Conservation (phyloP, 1,140 invertebrate species). For the Potamilus streckersoni region DNA sequence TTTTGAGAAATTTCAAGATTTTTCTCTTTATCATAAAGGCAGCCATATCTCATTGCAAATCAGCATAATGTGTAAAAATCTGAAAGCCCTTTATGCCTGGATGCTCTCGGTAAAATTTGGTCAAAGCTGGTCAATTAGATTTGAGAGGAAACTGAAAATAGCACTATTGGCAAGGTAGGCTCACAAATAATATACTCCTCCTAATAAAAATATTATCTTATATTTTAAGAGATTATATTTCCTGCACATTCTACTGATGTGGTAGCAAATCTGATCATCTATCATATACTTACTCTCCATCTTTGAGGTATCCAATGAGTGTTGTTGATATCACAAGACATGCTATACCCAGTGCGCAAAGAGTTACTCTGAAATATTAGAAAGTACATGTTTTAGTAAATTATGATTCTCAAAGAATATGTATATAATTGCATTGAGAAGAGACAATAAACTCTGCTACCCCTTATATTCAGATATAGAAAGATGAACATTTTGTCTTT, state of each 20-base stretch:
- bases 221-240: neutral
- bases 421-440: neutral
- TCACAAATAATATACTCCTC: neutral
- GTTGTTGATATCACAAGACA: constrained; percentile 55
- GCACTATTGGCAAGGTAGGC: too few relatives aligned
- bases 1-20: too few relatives aligned
- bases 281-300: constrained; percentile 45
- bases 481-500: too few relatives aligned
- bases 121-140: too few relatives aligned
- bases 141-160: too few relatives aligned
- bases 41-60: too few relatives aligned
- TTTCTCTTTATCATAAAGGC: too few relatives aligned
- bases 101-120: too few relatives aligned
- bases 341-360: constrained; percentile 39
- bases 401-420: neutral
- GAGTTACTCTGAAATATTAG: constrained; percentile 42
- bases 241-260: neutral
- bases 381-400: constrained; percentile 9
- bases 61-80: too few relatives aligned
- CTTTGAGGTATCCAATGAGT: constrained; percentile 54
- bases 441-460: too few relatives aligned
- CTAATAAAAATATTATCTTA: neutral
- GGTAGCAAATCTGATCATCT: neutral
- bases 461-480: too few relatives aligned
- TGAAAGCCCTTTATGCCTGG: too few relatives aligned